phyloP scores from a whole-genome alignment of 1,140 invertebrate genomes.

The Drosophila lowei region DNA sequence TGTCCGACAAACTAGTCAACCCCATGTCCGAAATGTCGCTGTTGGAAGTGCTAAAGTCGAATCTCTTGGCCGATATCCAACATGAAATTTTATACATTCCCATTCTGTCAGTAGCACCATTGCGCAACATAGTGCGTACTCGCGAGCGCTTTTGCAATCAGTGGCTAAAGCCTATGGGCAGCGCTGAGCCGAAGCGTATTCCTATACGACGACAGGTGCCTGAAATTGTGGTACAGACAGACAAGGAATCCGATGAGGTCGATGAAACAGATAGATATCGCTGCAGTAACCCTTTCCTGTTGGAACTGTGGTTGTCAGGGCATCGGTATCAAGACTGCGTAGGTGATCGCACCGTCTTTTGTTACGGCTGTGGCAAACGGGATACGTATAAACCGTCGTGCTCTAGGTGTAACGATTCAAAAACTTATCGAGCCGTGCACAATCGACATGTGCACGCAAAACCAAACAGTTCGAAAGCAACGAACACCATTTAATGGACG shows the following conservation, averaged over 20 bases:
- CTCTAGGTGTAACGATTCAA: no score
- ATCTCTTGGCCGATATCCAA: no score
- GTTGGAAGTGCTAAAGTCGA: no score
- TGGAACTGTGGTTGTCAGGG: background rate
- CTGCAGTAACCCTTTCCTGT: background rate
- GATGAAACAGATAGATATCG: slow-evolving; percentile 1
- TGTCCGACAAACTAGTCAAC: no score
- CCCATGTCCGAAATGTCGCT: no score
- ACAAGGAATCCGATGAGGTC: background rate
- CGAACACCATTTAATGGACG: no score
- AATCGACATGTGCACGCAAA: no score
- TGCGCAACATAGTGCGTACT: slow-evolving; percentile 1
- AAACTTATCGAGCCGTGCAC: no score
- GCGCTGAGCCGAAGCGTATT: background rate
- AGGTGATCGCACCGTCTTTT: background rate
- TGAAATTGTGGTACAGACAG: background rate
- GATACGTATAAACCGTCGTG: no score
- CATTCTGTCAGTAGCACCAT: background rate
- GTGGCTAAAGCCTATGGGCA: background rate
- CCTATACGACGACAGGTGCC: background rate
- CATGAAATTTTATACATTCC: no score
- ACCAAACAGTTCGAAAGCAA: no score
- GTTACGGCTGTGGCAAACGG: background rate
- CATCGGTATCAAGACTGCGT: background rate
- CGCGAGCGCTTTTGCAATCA: background rate